A percentile compares a stretch with the other conserved stretches of the same genome.
These are phyloP conservation scores for Diglossa brunneiventris DNA, from an alignment of 2,113 vertebrate species.

Conservation along the genomic window DNA sequence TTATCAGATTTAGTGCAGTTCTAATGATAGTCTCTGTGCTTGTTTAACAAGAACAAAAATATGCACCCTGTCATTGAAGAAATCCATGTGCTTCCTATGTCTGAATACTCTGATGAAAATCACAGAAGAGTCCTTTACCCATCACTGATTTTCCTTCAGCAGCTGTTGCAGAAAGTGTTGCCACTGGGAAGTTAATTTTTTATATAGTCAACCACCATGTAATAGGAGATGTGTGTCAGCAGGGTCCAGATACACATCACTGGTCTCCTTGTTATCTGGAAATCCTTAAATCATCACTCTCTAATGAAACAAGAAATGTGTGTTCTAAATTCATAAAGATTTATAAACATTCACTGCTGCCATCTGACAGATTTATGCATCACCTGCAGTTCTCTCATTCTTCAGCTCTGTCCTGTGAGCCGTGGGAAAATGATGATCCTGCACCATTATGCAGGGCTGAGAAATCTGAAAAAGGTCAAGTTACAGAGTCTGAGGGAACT, in stretches of 20 bases:
- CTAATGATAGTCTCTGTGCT: background rate
- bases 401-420: conserved; percentile 7
- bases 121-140: background rate
- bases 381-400: conserved; percentile 7
- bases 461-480: conserved; percentile 34
- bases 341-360: conserved; percentile 34
- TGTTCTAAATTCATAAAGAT: conserved; percentile 55
- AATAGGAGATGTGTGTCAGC: conserved; percentile 28
- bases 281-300: conserved; percentile 54
- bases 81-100: background rate
- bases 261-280: conserved; percentile 1
- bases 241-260: conserved; percentile 14
- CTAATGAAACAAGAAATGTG: conserved; percentile 60
- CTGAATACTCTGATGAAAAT: background rate
- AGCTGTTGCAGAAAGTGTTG: background rate
- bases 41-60: background rate
- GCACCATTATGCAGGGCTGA: background rate
- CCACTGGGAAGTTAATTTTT: conserved; percentile 46
- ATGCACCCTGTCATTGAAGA: background rate
- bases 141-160: conserved; percentile 38
- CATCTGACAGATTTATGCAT: conserved; percentile 36
- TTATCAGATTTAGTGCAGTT: background rate
- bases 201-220: conserved; percentile 10
- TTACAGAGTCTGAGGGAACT: background rate
- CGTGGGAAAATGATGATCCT: conserved; percentile 6